Evolutionary conservation across 2,797 vertebrate species (phyloP).

Genomic region (Pangasius krempfi): DNA sequence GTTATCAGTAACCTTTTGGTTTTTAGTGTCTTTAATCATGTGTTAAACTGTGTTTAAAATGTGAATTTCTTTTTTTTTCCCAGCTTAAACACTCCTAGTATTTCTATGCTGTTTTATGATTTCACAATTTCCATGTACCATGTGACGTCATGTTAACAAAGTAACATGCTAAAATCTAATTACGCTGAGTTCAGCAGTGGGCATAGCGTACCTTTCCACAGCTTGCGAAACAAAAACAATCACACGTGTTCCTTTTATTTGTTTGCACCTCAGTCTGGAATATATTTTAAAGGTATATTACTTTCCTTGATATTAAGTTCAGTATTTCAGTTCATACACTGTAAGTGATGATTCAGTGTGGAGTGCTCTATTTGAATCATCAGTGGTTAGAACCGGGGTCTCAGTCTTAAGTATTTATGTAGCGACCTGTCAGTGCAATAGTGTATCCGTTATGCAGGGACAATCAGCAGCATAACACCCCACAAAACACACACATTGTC

Average conservation of each 20-base stretch:
- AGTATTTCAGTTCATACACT: constrained; percentile 35
- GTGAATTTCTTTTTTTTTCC: constrained; percentile 12
- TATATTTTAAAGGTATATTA: not conserved
- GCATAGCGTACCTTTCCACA: constrained; percentile 40
- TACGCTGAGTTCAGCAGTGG: constrained; percentile 5
- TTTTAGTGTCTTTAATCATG: constrained; percentile 38
- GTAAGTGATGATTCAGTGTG: constrained; percentile 33
- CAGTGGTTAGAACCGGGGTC: constrained; percentile 28
- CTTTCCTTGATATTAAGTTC: constrained; percentile 13
- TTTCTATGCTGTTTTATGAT: constrained; percentile 2
- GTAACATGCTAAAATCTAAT: constrained; percentile 22
- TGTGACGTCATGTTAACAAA: constrained; percentile 9
- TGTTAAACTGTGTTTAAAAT: constrained; percentile 22
- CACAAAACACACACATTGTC: not conserved
- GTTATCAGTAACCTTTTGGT: constrained; percentile 43
- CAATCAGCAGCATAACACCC: constrained; percentile 56
- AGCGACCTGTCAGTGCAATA: constrained; percentile 58
- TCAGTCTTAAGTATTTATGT: constrained; percentile 51
- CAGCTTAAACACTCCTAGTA: not conserved
- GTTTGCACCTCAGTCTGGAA: constrained; percentile 28
- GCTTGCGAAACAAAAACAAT: constrained; percentile 21
- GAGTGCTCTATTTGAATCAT: constrained; percentile 14
- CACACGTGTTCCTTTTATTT: constrained; percentile 38
- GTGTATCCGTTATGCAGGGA: constrained; percentile 57
- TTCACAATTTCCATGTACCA: not conserved